phyloP scores from a whole-genome alignment of 2,888 invertebrate species.

The Autographa gamma region DNA sequence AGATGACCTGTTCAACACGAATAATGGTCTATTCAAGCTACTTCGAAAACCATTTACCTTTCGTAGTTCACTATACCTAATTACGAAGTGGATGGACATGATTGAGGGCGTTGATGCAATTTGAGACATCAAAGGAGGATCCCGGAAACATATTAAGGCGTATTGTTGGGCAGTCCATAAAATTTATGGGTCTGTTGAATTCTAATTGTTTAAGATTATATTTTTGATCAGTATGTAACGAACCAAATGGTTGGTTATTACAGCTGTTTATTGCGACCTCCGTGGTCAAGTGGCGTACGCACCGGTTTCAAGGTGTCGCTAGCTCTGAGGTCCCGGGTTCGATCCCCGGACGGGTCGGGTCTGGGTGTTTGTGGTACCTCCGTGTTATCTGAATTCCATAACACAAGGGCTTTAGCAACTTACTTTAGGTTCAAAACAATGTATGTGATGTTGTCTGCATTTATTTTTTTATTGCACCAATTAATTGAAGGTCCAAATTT shows the following conservation, averaged over 20 bases:
- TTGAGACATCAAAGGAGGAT: conserved; percentile 28
- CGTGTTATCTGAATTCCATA: too few species aligned
- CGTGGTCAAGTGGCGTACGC: too few species aligned
- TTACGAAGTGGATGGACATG: conserved; percentile 50
- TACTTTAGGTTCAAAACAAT: too few species aligned
- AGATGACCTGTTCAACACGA: conserved; percentile 79
- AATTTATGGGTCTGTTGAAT: background rate
- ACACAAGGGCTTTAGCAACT: too few species aligned
- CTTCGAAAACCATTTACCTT: conserved; percentile 64
- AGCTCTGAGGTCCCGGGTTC: too few species aligned
- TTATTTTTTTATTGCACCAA: too few species aligned
- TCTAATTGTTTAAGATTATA: background rate
- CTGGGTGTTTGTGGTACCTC: too few species aligned
- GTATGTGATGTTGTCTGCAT: too few species aligned
- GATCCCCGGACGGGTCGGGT: too few species aligned
- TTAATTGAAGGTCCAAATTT: background rate
- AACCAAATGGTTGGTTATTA: background rate
- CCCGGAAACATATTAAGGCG: conserved; percentile 14
- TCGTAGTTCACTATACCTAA: conserved; percentile 56
- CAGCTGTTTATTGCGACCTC: background rate
- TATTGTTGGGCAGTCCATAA: background rate
- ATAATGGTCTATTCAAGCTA: conserved; percentile 78
- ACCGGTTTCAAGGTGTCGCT: too few species aligned
- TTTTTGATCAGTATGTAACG: background rate
- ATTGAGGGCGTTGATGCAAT: conserved; percentile 40